Evolutionary conservation across 2,888 invertebrate species (phyloP), one percentile per base, ranked within the genome.

Genomic region (Andrena praecox): DNA sequence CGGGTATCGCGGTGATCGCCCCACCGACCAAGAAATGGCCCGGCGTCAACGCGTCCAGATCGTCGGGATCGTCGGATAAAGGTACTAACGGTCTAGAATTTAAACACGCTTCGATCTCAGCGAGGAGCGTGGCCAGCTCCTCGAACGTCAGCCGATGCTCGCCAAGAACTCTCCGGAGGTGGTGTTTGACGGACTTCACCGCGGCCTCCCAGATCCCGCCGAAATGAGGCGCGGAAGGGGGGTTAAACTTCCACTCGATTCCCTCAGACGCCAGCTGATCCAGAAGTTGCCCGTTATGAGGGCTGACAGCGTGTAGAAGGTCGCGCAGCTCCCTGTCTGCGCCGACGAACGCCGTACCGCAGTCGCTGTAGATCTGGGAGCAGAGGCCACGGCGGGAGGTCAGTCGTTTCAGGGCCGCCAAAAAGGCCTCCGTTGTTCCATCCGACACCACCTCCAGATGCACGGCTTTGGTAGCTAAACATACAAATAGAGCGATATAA

Each of bases 141-240:
- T 68, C 56, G n/a, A 5, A 68, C 3, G 54, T 31, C 3, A 68
- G 2, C 0, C 3, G 4, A 2, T 52, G 52, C 7, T 54, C 68
- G 6, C 68, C 68, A 0, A 68, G 54, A 1, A 33, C 12, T 12
- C 68, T 50, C 1, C 54, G 20, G 10, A 68, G 29, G 68, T 68
- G 68, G n/a, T 68, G 54, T 1, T 68, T 68, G 0, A 56, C 31
- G 5, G 68, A 33, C n/a, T 68, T 68, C 8, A 68, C 68, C 8
- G 68, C 68, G 1, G 68, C 68, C 27, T 68, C 68, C 68, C 68
- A 68, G 2, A 68, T 31, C 1, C 68, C 68, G 3, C 68, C 56
- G 33, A 68, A 68, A 6, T 68, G 68, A 1, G 35, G 68, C 0
- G 68, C 52, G 3, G 54, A 33, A 10, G 68, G 68, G 1, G 68